Evolutionary conservation across 2,113 vertebrate species (phyloP), one percentile per base, ranked within the genome.

Genomic region (Tringa solitaria): DNA sequence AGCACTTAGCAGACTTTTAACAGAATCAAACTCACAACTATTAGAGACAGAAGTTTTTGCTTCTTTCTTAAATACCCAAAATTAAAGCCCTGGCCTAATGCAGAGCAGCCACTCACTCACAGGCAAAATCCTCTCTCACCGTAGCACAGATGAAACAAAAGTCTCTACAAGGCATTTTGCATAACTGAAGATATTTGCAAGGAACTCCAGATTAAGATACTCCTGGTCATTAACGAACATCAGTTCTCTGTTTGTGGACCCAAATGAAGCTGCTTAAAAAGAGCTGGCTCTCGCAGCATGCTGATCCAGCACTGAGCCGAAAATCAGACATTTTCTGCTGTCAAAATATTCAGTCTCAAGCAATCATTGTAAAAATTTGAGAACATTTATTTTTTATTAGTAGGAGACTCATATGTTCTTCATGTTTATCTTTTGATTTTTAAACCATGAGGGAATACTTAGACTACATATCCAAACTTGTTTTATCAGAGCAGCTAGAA

Each of bases 361-460:
- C 63, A 75, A 88, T 26, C 54, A 35, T 7, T 45, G 68, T 21
- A 74, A 72, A 93, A 92, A 78, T 67, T 77, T 80, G 65, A 88
- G 76, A 84, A 53, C 15, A 43, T 53, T 84, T 76, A 54, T 74
- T 86, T 88, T 89, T 51, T 37, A 89, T 91, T 87, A 87, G 23
- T 33, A 63, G 74, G 48, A 93, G 26, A 83, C 59, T 92, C 51
- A 26, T 60, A 72, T 11, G 33, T 90, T 89, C 76, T 92, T 90
- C 46, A n/a, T 84, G 74, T 84, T 87, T 89, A 59, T 70, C 80
- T 84, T 90, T 43, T 72, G 56, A 61, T 73, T 83, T 85, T 82
- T 64, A 93, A 95, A 64, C 69, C 86, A 51, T 61, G 64, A 57
- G 90, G 83, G 92, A 89, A 72, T 77, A 96, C 84, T 92, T 81